Evolutionary conservation across 2,797 vertebrate species (phyloP).

Genomic region (Muraenolepis orangiensis): DNA sequence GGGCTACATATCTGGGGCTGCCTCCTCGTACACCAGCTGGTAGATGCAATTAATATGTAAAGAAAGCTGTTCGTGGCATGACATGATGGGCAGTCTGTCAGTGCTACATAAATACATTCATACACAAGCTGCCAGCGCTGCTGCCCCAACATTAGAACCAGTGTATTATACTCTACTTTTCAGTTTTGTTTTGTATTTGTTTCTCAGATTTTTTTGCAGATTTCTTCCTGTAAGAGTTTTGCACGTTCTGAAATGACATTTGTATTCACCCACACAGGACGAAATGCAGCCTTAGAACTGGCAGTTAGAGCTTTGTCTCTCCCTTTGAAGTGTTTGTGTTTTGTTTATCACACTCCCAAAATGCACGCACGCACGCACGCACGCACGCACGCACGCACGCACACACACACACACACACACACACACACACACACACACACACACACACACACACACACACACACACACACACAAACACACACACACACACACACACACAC

Average conservation of each 20-base stretch:
- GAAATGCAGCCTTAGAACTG: not conserved
- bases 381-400: not conserved
- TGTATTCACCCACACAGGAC: not conserved
- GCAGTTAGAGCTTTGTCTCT: not conserved
- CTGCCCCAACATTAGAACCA: slow-evolving; percentile 22
- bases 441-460: too few relatives aligned
- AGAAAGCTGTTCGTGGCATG: slow-evolving; percentile 63
- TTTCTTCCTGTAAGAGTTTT: not conserved
- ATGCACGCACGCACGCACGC: too few relatives aligned
- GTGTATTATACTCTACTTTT: not conserved
- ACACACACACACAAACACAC: too few relatives aligned
- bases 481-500: not conserved
- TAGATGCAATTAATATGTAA: slow-evolving; percentile 68
- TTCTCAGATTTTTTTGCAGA: not conserved
- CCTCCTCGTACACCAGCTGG: slow-evolving; percentile 58
- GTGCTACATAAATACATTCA: slow-evolving; percentile 28
- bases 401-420: not conserved
- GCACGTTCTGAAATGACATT: not conserved
- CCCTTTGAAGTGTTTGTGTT: not conserved
- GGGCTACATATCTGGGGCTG: slow-evolving; percentile 49
- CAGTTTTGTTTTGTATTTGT: not conserved
- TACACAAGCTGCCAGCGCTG: slow-evolving; percentile 40
- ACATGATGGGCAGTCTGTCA: slow-evolving; percentile 45
- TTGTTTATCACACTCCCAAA: not conserved
- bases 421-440: too few relatives aligned